Evolutionary conservation across 2,113 vertebrate species (phyloP).

Genomic region (Tragelaphus buxtoni): DNA sequence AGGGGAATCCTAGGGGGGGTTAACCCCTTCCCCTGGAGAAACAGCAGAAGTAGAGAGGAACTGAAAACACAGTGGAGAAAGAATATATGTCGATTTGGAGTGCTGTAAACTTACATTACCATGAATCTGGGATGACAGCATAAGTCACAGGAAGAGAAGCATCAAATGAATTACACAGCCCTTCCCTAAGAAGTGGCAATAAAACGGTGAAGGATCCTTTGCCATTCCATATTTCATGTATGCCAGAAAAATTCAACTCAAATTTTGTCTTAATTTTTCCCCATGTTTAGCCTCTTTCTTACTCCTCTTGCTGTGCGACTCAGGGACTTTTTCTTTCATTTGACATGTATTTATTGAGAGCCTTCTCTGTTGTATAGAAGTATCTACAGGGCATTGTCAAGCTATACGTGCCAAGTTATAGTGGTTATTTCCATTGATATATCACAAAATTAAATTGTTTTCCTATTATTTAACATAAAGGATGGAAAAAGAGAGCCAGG

Average conservation of each 20-base stretch:
- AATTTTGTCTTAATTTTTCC: not conserved
- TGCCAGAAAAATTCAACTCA: not conserved
- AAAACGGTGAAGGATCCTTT: not conserved
- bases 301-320: not conserved
- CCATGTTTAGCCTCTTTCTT: not conserved
- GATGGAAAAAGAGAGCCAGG: not conserved
- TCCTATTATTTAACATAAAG: not conserved
- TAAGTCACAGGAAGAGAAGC: not conserved
- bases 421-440: not conserved
- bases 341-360: not conserved
- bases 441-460: not conserved
- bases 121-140: not conserved
- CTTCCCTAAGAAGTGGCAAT: conserved; percentile 3
- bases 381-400: not conserved
- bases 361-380: not conserved
- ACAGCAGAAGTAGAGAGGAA: not conserved
- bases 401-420: not conserved
- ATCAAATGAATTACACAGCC: not conserved
- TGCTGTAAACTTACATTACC: not conserved
- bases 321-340: not conserved
- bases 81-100: not conserved
- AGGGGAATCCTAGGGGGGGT: not conserved
- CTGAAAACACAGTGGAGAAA: not conserved
- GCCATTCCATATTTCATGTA: not conserved
- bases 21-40: not conserved